Percentiles rank a stretch among this genome's conserved stretches.
Conservation (phyloP, 2,797 vertebrate genomes). For the Arctocebus calabarensis region DNA sequence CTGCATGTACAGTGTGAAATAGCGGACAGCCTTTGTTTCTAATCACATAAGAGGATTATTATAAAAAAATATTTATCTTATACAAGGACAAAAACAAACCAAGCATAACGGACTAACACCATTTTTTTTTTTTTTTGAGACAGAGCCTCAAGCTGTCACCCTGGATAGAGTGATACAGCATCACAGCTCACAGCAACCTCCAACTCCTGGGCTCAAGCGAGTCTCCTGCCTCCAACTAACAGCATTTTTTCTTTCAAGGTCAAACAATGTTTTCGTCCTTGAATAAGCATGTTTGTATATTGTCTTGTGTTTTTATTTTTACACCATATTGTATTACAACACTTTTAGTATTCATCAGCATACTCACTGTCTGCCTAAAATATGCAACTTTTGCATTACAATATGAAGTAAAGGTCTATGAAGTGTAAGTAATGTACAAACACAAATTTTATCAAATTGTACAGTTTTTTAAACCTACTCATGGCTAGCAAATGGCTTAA, state of each 20-base stretch:
- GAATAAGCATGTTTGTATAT: constrained; percentile 87
- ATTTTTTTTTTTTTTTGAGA: too few relatives aligned
- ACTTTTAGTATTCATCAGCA: constrained; percentile 96
- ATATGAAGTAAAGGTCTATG: constrained; percentile 98
- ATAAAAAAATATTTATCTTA: neutral
- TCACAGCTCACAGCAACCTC: too few relatives aligned
- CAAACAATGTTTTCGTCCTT: constrained; percentile 81
- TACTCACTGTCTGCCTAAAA: constrained; percentile 93
- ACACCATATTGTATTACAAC: constrained; percentile 96
- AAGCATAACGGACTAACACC: too few relatives aligned
- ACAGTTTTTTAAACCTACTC: constrained; percentile 92
- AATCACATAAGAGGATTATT: neutral
- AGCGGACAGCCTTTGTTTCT: neutral
- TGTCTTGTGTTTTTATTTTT: constrained; percentile 83
- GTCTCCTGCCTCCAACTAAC: too few relatives aligned
- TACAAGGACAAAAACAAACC: too few relatives aligned
- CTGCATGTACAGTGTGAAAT: too few relatives aligned
- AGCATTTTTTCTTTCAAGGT: too few relatives aligned
- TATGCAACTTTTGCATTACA: constrained; percentile 92
- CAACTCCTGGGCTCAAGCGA: too few relatives aligned
- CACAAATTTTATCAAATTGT: constrained; percentile 99
- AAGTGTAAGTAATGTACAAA: constrained; percentile 99
- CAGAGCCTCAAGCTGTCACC: too few relatives aligned
- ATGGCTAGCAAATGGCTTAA: constrained; percentile 85
- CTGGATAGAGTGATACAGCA: too few relatives aligned